phyloP scores from a whole-genome alignment of 2,113 vertebrate species.

The Podarcis cretensis region DNA sequence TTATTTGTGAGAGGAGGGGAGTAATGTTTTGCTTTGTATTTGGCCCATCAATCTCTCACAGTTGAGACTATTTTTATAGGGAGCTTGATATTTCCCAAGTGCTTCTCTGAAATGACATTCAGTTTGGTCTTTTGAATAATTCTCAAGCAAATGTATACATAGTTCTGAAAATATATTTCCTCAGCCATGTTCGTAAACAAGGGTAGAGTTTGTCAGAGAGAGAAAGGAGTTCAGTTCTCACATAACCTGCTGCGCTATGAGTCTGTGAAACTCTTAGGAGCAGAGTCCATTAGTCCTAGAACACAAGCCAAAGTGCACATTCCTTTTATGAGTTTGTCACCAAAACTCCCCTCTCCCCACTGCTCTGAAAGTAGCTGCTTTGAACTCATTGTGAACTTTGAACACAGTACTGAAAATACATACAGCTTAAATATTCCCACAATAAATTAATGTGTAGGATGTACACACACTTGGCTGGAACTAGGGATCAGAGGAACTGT shows the following conservation, averaged over 20 bases:
- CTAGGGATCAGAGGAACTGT: neutral
- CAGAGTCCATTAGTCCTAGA: neutral
- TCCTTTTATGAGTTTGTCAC: neutral
- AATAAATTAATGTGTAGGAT: neutral
- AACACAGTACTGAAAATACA: neutral
- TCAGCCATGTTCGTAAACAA: constrained; percentile 5
- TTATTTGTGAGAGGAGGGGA: neutral
- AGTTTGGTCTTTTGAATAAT: neutral
- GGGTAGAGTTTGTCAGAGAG: neutral
- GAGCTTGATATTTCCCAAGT: neutral
- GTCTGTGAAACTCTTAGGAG: neutral
- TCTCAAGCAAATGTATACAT: neutral
- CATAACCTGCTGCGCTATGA: neutral
- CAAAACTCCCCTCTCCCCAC: neutral
- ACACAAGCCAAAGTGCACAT: neutral
- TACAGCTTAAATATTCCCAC: neutral
- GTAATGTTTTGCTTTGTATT: neutral
- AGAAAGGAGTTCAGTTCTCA: neutral
- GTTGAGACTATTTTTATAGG: neutral
- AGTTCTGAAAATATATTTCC: neutral
- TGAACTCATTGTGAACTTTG: neutral
- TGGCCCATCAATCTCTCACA: neutral
- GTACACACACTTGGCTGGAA: neutral
- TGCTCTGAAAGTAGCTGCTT: neutral
- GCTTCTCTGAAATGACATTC: neutral